These are phyloP conservation scores for Pluvialis apricaria DNA, from an alignment of 2,113 vertebrate genomes.

Conservation along the genomic window DNA sequence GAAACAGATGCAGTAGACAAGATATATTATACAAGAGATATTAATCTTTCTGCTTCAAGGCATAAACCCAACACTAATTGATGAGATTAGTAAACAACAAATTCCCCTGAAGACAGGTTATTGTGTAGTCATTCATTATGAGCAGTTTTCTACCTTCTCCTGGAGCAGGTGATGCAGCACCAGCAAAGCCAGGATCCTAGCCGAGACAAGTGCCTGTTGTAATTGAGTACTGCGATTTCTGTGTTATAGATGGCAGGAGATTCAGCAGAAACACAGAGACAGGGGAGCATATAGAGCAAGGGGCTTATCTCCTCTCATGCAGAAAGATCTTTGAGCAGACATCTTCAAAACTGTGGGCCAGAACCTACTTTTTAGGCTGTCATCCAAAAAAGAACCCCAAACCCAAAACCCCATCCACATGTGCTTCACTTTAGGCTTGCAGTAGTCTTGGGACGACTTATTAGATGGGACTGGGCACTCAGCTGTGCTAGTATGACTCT, in stretches of 20 bases:
- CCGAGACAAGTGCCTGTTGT: neutral
- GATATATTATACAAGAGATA: conserved; percentile 25
- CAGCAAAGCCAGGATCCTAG: neutral
- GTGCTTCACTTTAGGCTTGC: neutral
- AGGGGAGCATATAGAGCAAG: neutral
- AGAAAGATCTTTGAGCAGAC: neutral
- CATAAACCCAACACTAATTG: conserved; percentile 29
- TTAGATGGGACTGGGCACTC: neutral
- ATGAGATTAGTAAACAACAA: conserved; percentile 39
- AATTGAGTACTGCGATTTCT: neutral
- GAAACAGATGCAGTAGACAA: conserved; percentile 29
- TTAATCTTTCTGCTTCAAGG: conserved; percentile 35
- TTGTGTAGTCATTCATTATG: neutral
- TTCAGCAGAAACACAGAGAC: neutral
- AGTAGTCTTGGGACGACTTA: neutral
- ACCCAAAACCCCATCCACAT: accelerated
- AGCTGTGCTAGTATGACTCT: neutral
- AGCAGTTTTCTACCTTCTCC: neutral
- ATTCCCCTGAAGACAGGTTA: conserved; percentile 9
- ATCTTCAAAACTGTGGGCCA: neutral
- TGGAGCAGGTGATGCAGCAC: neutral
- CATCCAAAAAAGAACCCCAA: neutral
- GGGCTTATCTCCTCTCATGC: neutral
- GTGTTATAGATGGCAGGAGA: neutral
- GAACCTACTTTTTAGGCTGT: neutral